Conservation (phyloP, 2,888 invertebrate species). For the Erynnis tages region DNA sequence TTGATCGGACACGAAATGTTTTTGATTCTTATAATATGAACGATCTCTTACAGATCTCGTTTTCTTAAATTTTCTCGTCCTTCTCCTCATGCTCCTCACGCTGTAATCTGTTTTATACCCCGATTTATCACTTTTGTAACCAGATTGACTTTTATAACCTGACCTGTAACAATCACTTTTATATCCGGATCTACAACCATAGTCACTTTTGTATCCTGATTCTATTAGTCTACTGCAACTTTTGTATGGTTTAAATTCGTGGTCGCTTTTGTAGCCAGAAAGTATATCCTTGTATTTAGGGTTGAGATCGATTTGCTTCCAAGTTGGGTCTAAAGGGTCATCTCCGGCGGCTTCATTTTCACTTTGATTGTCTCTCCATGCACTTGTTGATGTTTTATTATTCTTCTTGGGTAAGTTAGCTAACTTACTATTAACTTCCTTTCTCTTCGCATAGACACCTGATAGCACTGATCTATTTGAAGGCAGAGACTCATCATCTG, state of each 20-base stretch:
- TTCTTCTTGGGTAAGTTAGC: slow-evolving; percentile 62
- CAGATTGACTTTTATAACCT: slow-evolving; percentile 82
- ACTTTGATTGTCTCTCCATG: slow-evolving; percentile 75
- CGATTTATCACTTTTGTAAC: slow-evolving; percentile 83
- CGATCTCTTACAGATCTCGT: slow-evolving; percentile 75
- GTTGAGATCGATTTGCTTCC: slow-evolving; percentile 84
- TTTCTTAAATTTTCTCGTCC: slow-evolving; percentile 75
- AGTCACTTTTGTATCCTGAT: slow-evolving; percentile 84
- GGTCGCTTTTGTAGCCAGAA: slow-evolving; percentile 83
- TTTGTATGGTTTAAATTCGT: slow-evolving; percentile 76
- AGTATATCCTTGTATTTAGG: slow-evolving; percentile 83
- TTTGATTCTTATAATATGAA: slow-evolving; percentile 78
- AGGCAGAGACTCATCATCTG: slow-evolving; percentile 62
- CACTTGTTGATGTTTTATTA: slow-evolving; percentile 61
- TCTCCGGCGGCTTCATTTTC: slow-evolving; percentile 79
- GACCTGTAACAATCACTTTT: slow-evolving; percentile 77
- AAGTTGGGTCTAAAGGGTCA: slow-evolving; percentile 82
- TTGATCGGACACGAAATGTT: slow-evolving; percentile 80
- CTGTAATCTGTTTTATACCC: slow-evolving; percentile 83
- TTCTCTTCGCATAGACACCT: slow-evolving; percentile 76
- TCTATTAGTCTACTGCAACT: slow-evolving; percentile 77
- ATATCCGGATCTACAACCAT: slow-evolving; percentile 78
- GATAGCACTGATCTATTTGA: slow-evolving; percentile 69
- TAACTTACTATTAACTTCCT: slow-evolving; percentile 73
- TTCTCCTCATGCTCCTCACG: slow-evolving; percentile 68